phyloP scores from a whole-genome alignment of 2,888 invertebrate species.

The Orthosia cruda region DNA sequence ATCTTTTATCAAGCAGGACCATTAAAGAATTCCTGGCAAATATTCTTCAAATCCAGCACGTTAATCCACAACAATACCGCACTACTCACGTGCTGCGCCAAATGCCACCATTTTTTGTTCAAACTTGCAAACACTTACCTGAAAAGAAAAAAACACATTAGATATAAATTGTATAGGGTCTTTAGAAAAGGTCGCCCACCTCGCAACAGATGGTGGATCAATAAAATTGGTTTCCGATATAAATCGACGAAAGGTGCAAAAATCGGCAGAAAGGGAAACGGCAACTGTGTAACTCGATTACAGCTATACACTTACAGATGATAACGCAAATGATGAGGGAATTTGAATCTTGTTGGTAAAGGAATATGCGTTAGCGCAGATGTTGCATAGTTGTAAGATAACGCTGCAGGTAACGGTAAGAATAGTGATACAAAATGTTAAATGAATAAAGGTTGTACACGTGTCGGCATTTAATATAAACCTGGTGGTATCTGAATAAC shows the following conservation, averaged over 20 bases:
- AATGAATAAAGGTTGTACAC: constrained; percentile 70
- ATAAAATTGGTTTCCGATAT: constrained; percentile 82
- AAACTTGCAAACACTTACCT: constrained; percentile 83
- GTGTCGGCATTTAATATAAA: constrained; percentile 71
- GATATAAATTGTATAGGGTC: constrained; percentile 80
- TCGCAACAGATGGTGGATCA: constrained; percentile 83
- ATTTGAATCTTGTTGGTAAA: constrained; percentile 61
- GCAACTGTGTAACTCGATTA: constrained; percentile 80
- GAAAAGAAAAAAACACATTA: constrained; percentile 83
- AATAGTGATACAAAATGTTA: constrained; percentile 77
- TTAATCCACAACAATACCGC: constrained; percentile 65
- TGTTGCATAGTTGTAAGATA: constrained; percentile 38
- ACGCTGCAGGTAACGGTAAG: constrained; percentile 76
- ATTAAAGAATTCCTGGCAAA: constrained; percentile 18
- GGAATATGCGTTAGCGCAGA: constrained; percentile 44
- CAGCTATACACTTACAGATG: constrained; percentile 65
- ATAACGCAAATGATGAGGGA: constrained; percentile 34
- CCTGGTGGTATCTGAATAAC: constrained; percentile 67
- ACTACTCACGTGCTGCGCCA: constrained; percentile 77
- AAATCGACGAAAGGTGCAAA: constrained; percentile 83
- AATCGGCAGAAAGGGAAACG: constrained; percentile 82
- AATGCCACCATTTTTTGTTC: constrained; percentile 72
- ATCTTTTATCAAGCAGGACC: too few species aligned
- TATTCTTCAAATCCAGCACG: constrained; percentile 46
- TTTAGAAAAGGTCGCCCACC: constrained; percentile 83